Evolutionary conservation across 1,140 invertebrate genomes (phyloP).

Genomic region (Uloborus diversus): DNA sequence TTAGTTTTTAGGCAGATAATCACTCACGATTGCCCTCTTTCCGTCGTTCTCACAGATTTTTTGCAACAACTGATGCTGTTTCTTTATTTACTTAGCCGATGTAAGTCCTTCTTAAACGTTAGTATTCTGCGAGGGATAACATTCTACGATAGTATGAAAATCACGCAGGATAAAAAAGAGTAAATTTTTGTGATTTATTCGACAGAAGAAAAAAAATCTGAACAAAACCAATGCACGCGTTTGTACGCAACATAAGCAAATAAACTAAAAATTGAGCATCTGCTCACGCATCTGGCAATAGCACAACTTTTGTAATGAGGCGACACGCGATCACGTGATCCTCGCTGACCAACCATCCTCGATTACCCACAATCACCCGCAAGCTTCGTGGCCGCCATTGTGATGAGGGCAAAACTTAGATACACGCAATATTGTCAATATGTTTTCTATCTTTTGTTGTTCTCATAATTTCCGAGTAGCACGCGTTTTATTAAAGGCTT

Average conservation of each 20-base stretch:
- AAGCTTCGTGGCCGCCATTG: conserved; percentile 3
- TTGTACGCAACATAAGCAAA: background rate
- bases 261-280: background rate
- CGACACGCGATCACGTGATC: conserved; percentile 44
- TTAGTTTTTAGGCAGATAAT: no score
- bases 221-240: background rate
- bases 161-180: background rate
- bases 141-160: no score
- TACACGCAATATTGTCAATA: conserved; percentile 28
- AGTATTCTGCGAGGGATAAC: no score
- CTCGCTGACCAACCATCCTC: conserved; percentile 4
- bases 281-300: conserved; percentile 29
- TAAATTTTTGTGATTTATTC: background rate
- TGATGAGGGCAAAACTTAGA: background rate
- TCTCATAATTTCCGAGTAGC: conserved; percentile 4
- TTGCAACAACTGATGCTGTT: no score
- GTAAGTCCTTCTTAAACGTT: no score
- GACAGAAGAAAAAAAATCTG: background rate
- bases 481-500: conserved; percentile 32
- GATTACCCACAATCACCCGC: conserved; percentile 23
- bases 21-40: no score
- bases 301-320: background rate
- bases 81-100: no score
- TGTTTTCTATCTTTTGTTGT: conserved; percentile 9
- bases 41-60: no score